Base-by-base conservation (phyloP, 2,888 invertebrate species). In the Pollenia amentaria region DNA sequence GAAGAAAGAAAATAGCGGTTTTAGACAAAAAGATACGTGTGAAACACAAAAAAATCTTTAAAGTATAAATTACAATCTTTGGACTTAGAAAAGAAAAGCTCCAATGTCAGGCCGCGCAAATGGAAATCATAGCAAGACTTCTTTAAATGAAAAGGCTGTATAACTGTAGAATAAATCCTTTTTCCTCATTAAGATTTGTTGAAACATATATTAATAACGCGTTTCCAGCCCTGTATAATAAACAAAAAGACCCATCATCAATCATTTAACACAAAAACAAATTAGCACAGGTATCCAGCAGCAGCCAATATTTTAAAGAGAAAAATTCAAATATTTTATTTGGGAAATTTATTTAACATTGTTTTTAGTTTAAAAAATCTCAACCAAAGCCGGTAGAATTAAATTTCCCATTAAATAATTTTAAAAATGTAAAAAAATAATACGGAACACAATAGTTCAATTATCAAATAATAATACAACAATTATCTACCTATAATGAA, bases 311-410 rank as follows among this genome's bases (percentile, higher is more conserved):
- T 4, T 9, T 3, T 8, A 40, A 40, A 40, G 69, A 78, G 65
- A 65, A 53, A 29, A 9, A 55, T 8, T 6, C 7, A 9, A n/a
- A n/a, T 29, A 44, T 6, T 65, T 40, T 29, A 42, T 1, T n/a
- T 46, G 77, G 65, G 55, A 55, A 38, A 53, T 65, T 55, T 46
- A 29, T 12, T 12, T 6, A 18, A 14, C 0, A 40, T 53, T 55
- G 14, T n/a, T 67, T 65, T 46, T 16, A 40, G 0, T 14, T n/a
- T 16, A 38, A 53, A 46, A 77, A 46, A 67, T 77, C 18, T 48
- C 16, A 46, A 2, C 29, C 53, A 72, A 80, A 62, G 79, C 79
- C 79, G 79, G 79, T 42, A 44, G 12, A 60, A n/a, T 42, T 51
- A n/a, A 60, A 46, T 29, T 60, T 57, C 16, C 44, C 46, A 21